These are phyloP conservation scores for Hydraecia micacea DNA, from an alignment of 2,888 invertebrate species.

Conservation along the genomic window DNA sequence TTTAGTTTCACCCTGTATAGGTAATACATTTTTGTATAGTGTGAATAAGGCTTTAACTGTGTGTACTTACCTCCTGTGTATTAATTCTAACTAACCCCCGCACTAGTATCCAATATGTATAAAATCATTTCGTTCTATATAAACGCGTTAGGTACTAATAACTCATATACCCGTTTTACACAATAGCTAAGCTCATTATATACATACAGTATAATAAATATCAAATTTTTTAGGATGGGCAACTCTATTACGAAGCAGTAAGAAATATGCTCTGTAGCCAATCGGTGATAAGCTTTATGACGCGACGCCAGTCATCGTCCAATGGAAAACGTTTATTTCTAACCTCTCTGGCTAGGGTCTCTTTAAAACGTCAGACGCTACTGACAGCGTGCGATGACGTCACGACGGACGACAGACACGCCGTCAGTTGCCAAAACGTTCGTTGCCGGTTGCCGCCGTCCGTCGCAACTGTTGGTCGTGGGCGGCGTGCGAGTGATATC, in stretches of 20 bases:
- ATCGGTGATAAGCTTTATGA: not conserved
- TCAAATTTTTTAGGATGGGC: constrained; percentile 53
- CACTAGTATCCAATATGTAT: constrained; percentile 38
- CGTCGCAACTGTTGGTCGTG: not conserved
- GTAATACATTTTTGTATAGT: not conserved
- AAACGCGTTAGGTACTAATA: constrained; percentile 49
- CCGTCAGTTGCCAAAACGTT: not conserved
- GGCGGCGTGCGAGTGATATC: not conserved
- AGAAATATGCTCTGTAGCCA: constrained; percentile 1
- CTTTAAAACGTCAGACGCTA: not conserved
- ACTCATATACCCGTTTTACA: constrained; percentile 70
- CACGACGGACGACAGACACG: not conserved
- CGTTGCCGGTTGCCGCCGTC: not conserved
- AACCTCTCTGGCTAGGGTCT: not conserved
- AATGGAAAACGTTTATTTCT: not conserved
- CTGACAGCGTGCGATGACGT: not conserved
- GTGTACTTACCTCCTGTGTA: not conserved
- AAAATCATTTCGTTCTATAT: constrained; percentile 44
- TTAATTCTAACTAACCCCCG: constrained; percentile 43
- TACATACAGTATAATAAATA: constrained; percentile 66
- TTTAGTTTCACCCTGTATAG: too few relatives aligned
- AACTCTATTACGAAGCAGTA: constrained; percentile 46
- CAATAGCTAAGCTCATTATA: constrained; percentile 72
- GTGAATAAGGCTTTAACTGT: constrained; percentile 7
- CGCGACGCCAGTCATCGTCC: not conserved